These are phyloP conservation scores for Platyura marginata DNA, from an alignment of 1,140 invertebrate genomes.

Conservation along the genomic window DNA sequence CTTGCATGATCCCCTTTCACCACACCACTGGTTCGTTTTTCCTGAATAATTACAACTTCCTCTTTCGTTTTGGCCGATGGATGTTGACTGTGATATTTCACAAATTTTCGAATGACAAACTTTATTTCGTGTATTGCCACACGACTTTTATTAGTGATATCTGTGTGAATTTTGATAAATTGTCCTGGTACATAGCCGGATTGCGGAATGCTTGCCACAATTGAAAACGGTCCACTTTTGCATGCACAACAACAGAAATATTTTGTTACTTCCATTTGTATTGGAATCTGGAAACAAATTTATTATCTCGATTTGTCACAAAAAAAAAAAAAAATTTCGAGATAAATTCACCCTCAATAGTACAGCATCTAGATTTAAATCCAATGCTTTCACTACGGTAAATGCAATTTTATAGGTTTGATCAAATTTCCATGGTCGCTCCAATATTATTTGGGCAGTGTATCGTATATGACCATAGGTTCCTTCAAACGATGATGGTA, in stretches of 20 bases:
- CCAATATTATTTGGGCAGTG: constrained; percentile 41
- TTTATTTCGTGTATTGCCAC: constrained; percentile 29
- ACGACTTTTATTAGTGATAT: constrained; percentile 25
- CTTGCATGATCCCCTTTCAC: constrained; percentile 23
- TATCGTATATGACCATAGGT: constrained; percentile 47
- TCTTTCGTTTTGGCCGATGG: constrained; percentile 32
- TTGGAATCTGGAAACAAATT: constrained; percentile 16
- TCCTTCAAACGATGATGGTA: constrained; percentile 53
- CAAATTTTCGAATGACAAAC: constrained; percentile 28
- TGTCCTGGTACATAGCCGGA: constrained; percentile 13
- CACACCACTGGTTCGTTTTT: constrained; percentile 29
- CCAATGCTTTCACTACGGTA: constrained; percentile 48
- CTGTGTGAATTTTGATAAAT: constrained; percentile 13
- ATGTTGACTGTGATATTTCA: constrained; percentile 24
- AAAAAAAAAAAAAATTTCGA: constrained; percentile 17
- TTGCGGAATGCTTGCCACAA: constrained; percentile 13
- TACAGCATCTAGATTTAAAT: constrained; percentile 39
- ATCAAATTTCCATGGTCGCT: constrained; percentile 58
- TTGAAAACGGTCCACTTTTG: constrained; percentile 11
- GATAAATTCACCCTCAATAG: constrained; percentile 8
- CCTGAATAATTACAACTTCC: constrained; percentile 30
- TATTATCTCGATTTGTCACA: constrained; percentile 34
- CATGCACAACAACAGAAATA: constrained; percentile 16
- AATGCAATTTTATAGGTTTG: constrained; percentile 49
- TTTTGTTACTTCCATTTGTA: constrained; percentile 10